These are phyloP conservation scores for Bradypus variegatus DNA, from an alignment of 2,797 vertebrate genomes.

Conservation along the genomic window DNA sequence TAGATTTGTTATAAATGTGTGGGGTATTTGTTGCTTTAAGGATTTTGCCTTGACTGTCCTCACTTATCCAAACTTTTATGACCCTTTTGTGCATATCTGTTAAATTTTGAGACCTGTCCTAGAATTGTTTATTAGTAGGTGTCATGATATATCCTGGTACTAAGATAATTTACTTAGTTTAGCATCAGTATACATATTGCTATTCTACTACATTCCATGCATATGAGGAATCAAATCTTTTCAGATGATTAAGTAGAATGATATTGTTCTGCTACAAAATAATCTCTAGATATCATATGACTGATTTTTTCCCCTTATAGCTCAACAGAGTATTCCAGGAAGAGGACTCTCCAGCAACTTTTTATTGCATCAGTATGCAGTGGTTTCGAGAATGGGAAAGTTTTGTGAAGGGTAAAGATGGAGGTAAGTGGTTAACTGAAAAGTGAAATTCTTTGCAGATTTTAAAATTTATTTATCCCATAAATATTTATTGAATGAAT, in stretches of 20 bases:
- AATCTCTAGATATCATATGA: background rate
- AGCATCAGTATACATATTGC: background rate
- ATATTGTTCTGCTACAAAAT: conserved; percentile 7
- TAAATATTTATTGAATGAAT: conserved; percentile 12
- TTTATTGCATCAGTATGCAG: conserved; percentile 99
- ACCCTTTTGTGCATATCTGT: background rate
- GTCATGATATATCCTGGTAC: background rate
- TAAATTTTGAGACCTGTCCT: conserved; percentile 10
- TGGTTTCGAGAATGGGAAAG: conserved; percentile 99
- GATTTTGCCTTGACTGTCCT: background rate
- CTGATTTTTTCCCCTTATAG: conserved; percentile 67
- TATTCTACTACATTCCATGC: background rate
- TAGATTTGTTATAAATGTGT: background rate
- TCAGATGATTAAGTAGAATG: background rate
- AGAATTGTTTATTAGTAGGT: conserved; percentile 3
- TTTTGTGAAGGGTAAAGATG: conserved; percentile 96
- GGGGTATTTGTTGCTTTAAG: conserved; percentile 19
- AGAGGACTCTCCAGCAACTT: conserved; percentile 93
- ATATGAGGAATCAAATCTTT: background rate
- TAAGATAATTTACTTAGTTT: background rate
- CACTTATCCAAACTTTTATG: background rate
- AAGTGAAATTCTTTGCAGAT: conserved; percentile 5
- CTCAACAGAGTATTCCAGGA: conserved; percentile 99
- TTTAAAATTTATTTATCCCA: background rate
- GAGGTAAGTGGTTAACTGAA: conserved; percentile 71